Evolutionary conservation across 2,888 invertebrate genomes (phyloP).

Genomic region (Epinotia ramella): DNA sequence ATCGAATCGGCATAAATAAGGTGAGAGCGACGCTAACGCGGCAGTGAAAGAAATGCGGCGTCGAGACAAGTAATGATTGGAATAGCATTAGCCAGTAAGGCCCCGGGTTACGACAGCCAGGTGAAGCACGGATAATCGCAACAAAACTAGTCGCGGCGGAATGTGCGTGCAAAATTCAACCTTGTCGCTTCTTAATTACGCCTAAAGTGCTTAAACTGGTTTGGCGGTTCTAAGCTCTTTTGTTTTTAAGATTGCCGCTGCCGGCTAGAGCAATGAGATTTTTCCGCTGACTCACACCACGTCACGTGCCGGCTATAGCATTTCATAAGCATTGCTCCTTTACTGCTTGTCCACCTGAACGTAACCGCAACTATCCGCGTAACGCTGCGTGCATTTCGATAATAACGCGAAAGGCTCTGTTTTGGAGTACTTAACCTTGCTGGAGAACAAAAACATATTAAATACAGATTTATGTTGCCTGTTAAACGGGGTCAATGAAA

Average conservation of each 20-base stretch:
- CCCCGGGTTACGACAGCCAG: conserved; percentile 59
- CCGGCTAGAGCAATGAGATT: conserved; percentile 50
- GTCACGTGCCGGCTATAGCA: conserved; percentile 47
- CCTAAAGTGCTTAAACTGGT: neutral
- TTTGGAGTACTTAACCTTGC: conserved; percentile 58
- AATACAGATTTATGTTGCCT: conserved; percentile 49
- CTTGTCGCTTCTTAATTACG: neutral
- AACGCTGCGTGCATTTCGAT: conserved; percentile 52
- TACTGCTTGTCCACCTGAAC: conserved; percentile 49
- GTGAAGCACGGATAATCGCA: conserved; percentile 59
- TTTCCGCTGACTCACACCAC: conserved; percentile 47
- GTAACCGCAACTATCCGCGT: conserved; percentile 54
- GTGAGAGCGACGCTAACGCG: conserved; percentile 49
- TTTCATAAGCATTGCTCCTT: conserved; percentile 53
- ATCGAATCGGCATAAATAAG: conserved; percentile 50
- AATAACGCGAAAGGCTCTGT: conserved; percentile 61
- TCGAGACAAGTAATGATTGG: conserved; percentile 55
- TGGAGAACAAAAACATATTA: conserved; percentile 60
- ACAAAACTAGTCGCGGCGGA: conserved; percentile 10
- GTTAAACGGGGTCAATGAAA: conserved; percentile 65
- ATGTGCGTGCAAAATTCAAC: neutral
- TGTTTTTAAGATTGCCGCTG: conserved; percentile 48
- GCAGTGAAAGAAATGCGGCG: conserved; percentile 52
- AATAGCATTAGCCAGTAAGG: conserved; percentile 46
- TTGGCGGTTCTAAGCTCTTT: conserved; percentile 8